Evolutionary conservation across 2,113 vertebrate genomes (phyloP).

Genomic region (Paramisgurnus dabryanus): DNA sequence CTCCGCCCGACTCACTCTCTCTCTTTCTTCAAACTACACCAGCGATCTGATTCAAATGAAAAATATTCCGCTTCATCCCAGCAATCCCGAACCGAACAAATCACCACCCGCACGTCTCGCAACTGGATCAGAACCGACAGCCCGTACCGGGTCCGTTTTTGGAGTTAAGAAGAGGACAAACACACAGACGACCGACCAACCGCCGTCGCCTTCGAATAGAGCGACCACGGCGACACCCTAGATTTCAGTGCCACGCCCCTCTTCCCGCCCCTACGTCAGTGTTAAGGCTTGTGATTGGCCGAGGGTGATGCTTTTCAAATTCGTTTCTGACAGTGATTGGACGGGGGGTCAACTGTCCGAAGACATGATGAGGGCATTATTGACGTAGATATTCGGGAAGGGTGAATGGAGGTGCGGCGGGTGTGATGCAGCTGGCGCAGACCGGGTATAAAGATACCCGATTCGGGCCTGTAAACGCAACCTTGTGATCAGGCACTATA

Average conservation of each 20-base stretch:
- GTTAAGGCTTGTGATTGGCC: slow-evolving; percentile 54
- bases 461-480: slow-evolving; percentile 6
- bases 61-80: slow-evolving; percentile 74
- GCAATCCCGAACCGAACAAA: slow-evolving; percentile 47
- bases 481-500: background rate
- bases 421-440: slow-evolving; percentile 29
- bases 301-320: background rate
- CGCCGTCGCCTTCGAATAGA: slow-evolving; percentile 81
- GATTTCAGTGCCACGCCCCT: slow-evolving; percentile 55
- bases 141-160: slow-evolving; percentile 10
- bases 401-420: slow-evolving; percentile 60
- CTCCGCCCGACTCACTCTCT: slow-evolving; percentile 67
- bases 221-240: slow-evolving; percentile 78
- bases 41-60: slow-evolving; percentile 75
- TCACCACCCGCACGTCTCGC: too few species aligned
- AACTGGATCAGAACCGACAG: background rate
- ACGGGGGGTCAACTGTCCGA: background rate
- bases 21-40: slow-evolving; percentile 78
- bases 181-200: slow-evolving; percentile 77
- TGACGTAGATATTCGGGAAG: slow-evolving; percentile 55
- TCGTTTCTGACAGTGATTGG: slow-evolving; percentile 57
- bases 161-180: slow-evolving; percentile 50
- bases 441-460: background rate
- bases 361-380: slow-evolving; percentile 54
- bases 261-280: slow-evolving; percentile 62